Base-by-base conservation (phyloP, 2,113 vertebrate genomes). In the Antechinus flavipes region DNA sequence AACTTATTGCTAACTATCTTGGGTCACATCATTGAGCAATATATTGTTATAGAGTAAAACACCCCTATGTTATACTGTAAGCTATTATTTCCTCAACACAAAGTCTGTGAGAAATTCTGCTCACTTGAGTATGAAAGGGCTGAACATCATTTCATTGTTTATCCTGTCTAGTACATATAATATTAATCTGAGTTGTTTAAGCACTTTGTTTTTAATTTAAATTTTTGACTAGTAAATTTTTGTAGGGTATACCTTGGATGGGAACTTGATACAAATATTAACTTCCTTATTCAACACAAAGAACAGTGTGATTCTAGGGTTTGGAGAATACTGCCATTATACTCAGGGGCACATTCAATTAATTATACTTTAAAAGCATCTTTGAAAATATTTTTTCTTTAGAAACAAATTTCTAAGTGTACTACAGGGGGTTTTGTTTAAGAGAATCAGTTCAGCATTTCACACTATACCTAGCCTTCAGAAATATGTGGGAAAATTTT, bases 401-500 rank as follows among this genome's bases (percentile, higher is more conserved):
- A 93, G 23, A 49, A 84, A 58, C 11, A 42, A 84, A 90, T 91
- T 94, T 8, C 8, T 5, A 94, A 19, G 91, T 90, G 46, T 68
- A 58, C 50, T 23, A n/a, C 23, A 90, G 11, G 76, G 47, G 25
- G 42, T 61, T 84, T 76, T 84, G 27, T 25, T 10, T 49, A 90
- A 58, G 46, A 52, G 35, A 93, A 76, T 93, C 52, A 93, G 35
- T 25, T 90, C 16, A 58, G n/a, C 0, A 42, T 84, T 84, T 84
- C 16, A 93, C 0, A 46, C 9, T 91, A n/a, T n/a, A 89, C 47
- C 9, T n/a, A 26, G 61, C 50, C n/a, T 76, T 84, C n/a, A 53
- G 49, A 27, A 16, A 53, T 52, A 26, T 52, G 56, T 42, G 22
- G 2, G 97, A 97, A 94, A 89, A 94, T 96, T 94, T 42, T 93